Evolutionary conservation across 2,113 vertebrate genomes (phyloP), one percentile per base, ranked within the genome.

Genomic region (Cervus canadensis): DNA sequence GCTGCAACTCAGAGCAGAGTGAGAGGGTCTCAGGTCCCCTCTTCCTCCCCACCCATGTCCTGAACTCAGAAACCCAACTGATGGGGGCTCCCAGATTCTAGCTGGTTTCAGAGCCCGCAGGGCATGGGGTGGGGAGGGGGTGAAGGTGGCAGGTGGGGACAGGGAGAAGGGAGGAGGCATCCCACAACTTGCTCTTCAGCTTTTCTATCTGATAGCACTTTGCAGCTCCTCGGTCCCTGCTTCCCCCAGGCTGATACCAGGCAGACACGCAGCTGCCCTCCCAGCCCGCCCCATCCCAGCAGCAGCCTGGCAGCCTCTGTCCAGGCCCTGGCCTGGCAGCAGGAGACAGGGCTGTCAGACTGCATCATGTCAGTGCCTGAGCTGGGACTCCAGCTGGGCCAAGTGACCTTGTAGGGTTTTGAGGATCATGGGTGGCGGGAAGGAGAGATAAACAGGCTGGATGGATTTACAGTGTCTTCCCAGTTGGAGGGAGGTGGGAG

Each of bases 351-450:
- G 2, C 14, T 87, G 98, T 98, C 98, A 98, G 36, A 84, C 33
- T 1, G 0, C 1, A 97, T 98, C 88, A 91, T 7, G 56, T 98
- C 95, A 87, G 67, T 11, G 36, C 45, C 67, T 13, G 21, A 86
- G 33, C 48, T 26, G 87, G 30, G 74, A 33, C 97, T 97, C 87
- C 16, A 95, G 87, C 48, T 19, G 86, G 1, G 23, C 6, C 48
- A 21, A 88, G 83, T 97, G 98, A 98, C 98, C 98, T 98, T 98
- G 98, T 92, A 91, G 97, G 43, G 78, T 5, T 74, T 6, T 94
- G 57, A 89, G 40, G 85, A 95, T 16, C 36, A 52, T 14, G 33
- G 67, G 91, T 4, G 0, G 36, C 21, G 8, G 25, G 40, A 36
- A 60, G 7, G 10, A 97, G 83, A 57, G 79, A 57, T 62, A 74